These are phyloP conservation scores for Oreocharis arfaki DNA, from an alignment of 2,113 vertebrate genomes.

Conservation along the genomic window DNA sequence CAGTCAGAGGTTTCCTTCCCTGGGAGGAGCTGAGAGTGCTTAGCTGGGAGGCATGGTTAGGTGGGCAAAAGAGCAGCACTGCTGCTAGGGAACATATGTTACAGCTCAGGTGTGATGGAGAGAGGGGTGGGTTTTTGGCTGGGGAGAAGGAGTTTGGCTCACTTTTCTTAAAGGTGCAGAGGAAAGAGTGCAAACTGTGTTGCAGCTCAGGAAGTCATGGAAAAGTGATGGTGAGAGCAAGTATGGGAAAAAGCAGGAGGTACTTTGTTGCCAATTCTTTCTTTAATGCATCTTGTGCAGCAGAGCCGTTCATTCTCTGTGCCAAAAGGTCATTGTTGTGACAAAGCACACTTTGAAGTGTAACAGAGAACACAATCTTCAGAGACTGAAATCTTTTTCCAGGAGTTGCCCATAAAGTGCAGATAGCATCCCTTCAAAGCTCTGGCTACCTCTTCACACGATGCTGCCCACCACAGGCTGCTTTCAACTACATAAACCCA, in stretches of 20 bases:
- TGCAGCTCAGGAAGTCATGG: not conserved
- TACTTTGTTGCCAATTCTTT: not conserved
- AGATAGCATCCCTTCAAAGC: not conserved
- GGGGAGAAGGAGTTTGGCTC: not conserved
- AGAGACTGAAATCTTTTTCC: not conserved
- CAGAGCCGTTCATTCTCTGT: not conserved
- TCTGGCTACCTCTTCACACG: not conserved
- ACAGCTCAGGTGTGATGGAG: not conserved
- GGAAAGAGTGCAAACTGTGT: not conserved
- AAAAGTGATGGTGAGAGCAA: not conserved
- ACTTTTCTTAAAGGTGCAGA: not conserved
- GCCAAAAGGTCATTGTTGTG: not conserved
- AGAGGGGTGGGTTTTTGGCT: not conserved
- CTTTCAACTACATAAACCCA: not conserved
- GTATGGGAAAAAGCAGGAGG: not conserved
- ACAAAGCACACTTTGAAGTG: not conserved
- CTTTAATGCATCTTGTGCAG: not conserved
- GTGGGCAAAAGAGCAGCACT: not conserved
- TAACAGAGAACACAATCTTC: not conserved
- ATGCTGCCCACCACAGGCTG: not conserved
- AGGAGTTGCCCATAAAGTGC: not conserved
- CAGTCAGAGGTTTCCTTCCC: not conserved
- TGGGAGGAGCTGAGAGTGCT: not conserved
- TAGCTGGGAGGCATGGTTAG: not conserved
- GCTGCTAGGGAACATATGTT: not conserved